These are phyloP conservation scores for Acronicta leporina DNA, from an alignment of 2,888 invertebrate species.

Conservation along the genomic window DNA sequence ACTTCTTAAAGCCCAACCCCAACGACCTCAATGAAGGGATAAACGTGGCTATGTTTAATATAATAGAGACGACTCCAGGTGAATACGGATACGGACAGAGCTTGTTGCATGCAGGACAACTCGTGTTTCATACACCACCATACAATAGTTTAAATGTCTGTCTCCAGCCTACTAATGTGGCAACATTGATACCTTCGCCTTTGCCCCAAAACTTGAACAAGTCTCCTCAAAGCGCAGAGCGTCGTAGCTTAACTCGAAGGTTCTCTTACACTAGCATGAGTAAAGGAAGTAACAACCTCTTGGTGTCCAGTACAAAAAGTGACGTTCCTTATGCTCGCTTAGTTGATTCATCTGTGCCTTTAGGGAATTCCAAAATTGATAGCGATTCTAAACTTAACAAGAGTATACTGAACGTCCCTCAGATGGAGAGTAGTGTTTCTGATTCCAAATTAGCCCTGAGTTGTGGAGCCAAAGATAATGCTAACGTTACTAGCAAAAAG, in stretches of 20 bases:
- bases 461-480: constrained; percentile 90
- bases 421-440: constrained; percentile 94
- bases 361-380: constrained; percentile 90
- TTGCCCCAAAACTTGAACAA: constrained; percentile 79
- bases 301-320: constrained; percentile 84
- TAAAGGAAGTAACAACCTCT: constrained; percentile 81
- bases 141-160: constrained; percentile 94
- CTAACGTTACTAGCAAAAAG: constrained; percentile 72
- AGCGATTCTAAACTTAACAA: constrained; percentile 92
- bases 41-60: constrained; percentile 94
- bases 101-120: constrained; percentile 94
- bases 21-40: constrained; percentile 94
- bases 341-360: constrained; percentile 90
- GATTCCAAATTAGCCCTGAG: constrained; percentile 95
- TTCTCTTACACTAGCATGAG: constrained; percentile 85
- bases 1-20: constrained; percentile 95
- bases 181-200: constrained; percentile 81
- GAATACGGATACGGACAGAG: constrained; percentile 98
- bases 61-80: constrained; percentile 91
- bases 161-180: constrained; percentile 90
- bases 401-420: constrained; percentile 87
- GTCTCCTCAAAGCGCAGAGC: constrained; percentile 80
- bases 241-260: constrained; percentile 81
- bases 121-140: constrained; percentile 97
- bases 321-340: constrained; percentile 95